A percentile compares a stretch with the other conserved stretches of the same genome.
Conservation (phyloP, 1,140 invertebrate genomes). For the Globodera rostochiensis region DNA sequence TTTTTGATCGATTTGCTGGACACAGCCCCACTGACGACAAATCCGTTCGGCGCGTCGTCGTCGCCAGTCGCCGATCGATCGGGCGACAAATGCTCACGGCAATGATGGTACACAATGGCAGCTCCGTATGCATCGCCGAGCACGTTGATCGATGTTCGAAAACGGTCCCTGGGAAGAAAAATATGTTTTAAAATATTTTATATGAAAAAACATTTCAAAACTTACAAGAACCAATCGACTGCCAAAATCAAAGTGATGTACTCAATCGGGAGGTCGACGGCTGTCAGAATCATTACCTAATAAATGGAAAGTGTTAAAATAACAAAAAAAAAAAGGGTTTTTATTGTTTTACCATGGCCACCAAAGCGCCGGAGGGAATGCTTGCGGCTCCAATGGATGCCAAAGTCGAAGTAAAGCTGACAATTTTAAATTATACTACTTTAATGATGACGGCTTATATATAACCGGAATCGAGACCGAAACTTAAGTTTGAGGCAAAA, state of each 20-base stretch:
- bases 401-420: conserved; percentile 86
- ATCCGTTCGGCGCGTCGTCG: neutral
- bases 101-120: conserved; percentile 77
- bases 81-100: conserved; percentile 20
- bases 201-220: neutral
- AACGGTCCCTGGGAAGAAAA: conserved; percentile 73
- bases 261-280: conserved; percentile 85
- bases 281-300: conserved; percentile 82
- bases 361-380: conserved; percentile 83
- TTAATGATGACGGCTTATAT: too few species aligned
- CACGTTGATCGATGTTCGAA: conserved; percentile 93
- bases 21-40: neutral
- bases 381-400: conserved; percentile 94
- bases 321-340: neutral
- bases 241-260: conserved; percentile 88
- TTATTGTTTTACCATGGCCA: conserved; percentile 80
- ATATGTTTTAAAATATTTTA: neutral
- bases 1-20: neutral
- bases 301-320: neutral
- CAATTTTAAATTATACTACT: neutral
- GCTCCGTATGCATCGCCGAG: conserved; percentile 90
- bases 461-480: too few species aligned
- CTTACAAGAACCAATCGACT: conserved; percentile 87
- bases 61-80: neutral
- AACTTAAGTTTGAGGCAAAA: too few species aligned